Evolutionary conservation across 2,888 invertebrate species (phyloP).

Genomic region (Corythucha ciliata): DNA sequence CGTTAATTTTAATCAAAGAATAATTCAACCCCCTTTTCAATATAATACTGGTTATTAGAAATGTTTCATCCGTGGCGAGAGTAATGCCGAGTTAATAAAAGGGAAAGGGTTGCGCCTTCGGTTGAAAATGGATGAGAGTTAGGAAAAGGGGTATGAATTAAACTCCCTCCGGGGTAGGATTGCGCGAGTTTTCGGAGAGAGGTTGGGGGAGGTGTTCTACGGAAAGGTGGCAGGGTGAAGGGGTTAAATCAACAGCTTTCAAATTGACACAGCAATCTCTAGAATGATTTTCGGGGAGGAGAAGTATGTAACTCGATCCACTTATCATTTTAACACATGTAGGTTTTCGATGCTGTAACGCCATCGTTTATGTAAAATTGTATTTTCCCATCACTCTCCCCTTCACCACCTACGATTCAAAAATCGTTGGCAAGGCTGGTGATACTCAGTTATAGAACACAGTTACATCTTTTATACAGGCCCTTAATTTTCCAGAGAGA

Average conservation of each 20-base stretch:
- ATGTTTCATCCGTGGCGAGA: slow-evolving; percentile 14
- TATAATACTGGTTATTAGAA: slow-evolving; percentile 18
- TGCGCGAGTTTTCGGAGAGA: neutral
- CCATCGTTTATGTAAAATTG: too few relatives aligned
- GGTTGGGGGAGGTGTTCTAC: neutral
- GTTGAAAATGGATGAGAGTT: slow-evolving; percentile 3
- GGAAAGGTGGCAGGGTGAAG: neutral
- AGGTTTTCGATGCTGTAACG: too few relatives aligned
- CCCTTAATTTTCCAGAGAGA: too few relatives aligned
- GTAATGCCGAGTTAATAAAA: neutral
- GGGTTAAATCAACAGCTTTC: slow-evolving; percentile 26
- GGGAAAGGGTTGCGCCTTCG: too few relatives aligned
- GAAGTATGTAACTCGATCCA: too few relatives aligned
- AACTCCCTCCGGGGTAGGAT: slow-evolving; percentile 14
- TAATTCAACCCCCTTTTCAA: slow-evolving; percentile 6
- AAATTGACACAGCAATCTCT: slow-evolving; percentile 30
- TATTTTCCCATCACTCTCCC: too few relatives aligned
- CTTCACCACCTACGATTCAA: too few relatives aligned
- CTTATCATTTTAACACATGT: too few relatives aligned
- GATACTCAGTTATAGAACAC: too few relatives aligned
- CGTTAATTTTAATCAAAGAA: slow-evolving; percentile 21
- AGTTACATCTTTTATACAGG: too few relatives aligned
- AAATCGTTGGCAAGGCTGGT: too few relatives aligned
- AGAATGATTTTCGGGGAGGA: slow-evolving; percentile 20
- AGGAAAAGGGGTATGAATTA: slow-evolving; percentile 12